Percentiles rank a stretch among this genome's conserved stretches.
phyloP scores from a whole-genome alignment of 1,140 invertebrate genomes.

The Eulimnadia texana region DNA sequence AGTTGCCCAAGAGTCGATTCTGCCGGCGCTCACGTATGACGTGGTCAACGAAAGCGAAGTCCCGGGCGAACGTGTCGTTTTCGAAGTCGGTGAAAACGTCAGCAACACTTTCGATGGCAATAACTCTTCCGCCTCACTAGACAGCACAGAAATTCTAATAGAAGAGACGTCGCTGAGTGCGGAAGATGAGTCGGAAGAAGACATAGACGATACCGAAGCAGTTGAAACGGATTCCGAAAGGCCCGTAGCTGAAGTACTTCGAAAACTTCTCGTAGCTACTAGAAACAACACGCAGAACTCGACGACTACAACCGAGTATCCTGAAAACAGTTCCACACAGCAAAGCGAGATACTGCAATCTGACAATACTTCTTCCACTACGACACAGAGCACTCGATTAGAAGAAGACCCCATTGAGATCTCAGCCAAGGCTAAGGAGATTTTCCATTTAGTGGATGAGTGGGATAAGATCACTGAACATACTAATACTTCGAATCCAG shows the following conservation, averaged over 20 bases:
- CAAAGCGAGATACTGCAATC: not conserved
- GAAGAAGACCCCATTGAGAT: not conserved
- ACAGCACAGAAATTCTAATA: too few species aligned
- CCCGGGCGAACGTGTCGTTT: too few species aligned
- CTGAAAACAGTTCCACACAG: not conserved
- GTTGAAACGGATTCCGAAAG: slow-evolving; percentile 5
- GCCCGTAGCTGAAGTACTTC: slow-evolving; percentile 12
- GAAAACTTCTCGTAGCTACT: slow-evolving; percentile 15
- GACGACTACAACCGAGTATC: not conserved
- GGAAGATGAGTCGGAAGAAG: not conserved
- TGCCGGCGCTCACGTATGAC: too few species aligned
- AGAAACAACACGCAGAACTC: slow-evolving; percentile 10
- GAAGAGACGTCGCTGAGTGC: too few species aligned
- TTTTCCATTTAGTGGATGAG: not conserved
- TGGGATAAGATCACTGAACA: not conserved
- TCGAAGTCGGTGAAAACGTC: too few species aligned
- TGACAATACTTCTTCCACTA: not conserved
- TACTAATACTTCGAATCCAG: not conserved
- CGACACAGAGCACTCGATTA: not conserved
- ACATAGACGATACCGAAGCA: slow-evolving; percentile 3
- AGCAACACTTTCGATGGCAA: too few species aligned
- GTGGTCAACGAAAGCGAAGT: too few species aligned
- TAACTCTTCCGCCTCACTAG: too few species aligned
- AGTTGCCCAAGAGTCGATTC: too few species aligned
- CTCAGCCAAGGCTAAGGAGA: not conserved